Evolutionary conservation across 2,113 vertebrate species (phyloP).

Genomic region (Periophthalmodon schlosseri): DNA sequence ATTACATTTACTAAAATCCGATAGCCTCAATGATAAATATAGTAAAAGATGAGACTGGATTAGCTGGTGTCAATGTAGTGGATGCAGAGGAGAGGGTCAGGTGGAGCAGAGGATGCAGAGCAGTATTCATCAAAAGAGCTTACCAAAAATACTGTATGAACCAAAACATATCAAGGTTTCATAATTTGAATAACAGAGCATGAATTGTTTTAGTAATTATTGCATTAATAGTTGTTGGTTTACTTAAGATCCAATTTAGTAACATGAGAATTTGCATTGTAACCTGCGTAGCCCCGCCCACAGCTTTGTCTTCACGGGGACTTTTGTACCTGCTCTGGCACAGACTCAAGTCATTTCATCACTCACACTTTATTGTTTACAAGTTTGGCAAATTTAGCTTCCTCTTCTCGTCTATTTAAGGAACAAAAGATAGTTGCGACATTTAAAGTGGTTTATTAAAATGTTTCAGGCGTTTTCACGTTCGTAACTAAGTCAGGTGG

Average conservation of each 20-base stretch:
- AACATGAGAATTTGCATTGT: background rate
- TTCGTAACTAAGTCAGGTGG: too few relatives aligned
- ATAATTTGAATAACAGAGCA: background rate
- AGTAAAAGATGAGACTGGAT: too few relatives aligned
- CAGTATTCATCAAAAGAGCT: too few relatives aligned
- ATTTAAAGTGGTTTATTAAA: background rate
- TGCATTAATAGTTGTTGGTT: background rate
- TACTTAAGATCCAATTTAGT: background rate
- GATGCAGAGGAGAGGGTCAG: too few relatives aligned
- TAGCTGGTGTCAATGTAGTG: too few relatives aligned
- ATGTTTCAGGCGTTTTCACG: too few relatives aligned
- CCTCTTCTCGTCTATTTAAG: constrained; percentile 32
- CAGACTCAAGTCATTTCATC: constrained; percentile 1
- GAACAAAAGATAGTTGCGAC: constrained; percentile 22
- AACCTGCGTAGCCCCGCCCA: background rate
- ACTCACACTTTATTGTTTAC: constrained; percentile 11
- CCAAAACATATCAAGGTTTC: too few relatives aligned
- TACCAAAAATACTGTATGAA: too few relatives aligned
- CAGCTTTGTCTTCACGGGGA: background rate
- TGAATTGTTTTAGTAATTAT: background rate
- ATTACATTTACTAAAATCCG: too few relatives aligned
- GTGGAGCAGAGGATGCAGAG: too few relatives aligned
- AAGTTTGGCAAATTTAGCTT: constrained; percentile 20
- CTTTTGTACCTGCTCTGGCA: constrained; percentile 23
- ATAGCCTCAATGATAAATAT: too few relatives aligned